Evolutionary conservation across 2,797 vertebrate species (phyloP), one percentile per base, ranked within the genome.

Genomic region (Nannoperca obscura): DNA sequence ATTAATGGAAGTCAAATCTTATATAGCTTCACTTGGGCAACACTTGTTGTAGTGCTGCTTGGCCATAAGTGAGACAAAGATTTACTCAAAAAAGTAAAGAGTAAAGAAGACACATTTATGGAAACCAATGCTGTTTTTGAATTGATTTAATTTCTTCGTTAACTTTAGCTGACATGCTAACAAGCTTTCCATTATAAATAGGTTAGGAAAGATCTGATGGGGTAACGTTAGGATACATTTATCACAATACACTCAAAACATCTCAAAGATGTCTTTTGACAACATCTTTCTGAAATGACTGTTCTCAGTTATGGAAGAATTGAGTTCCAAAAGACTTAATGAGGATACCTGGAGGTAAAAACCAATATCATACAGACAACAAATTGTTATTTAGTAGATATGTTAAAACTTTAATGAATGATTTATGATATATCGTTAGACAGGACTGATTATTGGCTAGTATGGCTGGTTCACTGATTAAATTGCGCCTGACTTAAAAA

Each of bases 391-490:
- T 64, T 22, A 46, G 44, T 24, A 17, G 11, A 30, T 9, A 44
- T 50, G 42, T 40, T 46, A 27, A 47, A 50, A 50, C 30, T 14
- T n/a, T 2, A 27, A 17, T 38, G 1, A 68, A 66, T 66, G 8
- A 74, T 49, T 60, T 32, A 27, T 14, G 2, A 32, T 36, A 11
- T n/a, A 22, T 0, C 17, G 30, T 60, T 69, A 65, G 68, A 71
- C 50, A 52, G 20, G 61, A 27, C 44, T 78, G 71, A n/a, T 34
- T 53, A 55, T 55, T 63, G 19, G 0, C 6, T 3, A 12, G 20
- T 34, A 17, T 22, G 13, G 34, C 54, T 8, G 30, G 27, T 47
- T 72, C 49, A 69, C 69, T 79, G 78, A 88, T 52, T 72, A 40
- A 78, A 65, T 76, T n/a, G 24, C 0, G 4, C 24, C 34, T 75